Evolutionary conservation across 1,140 invertebrate species (phyloP).

Genomic region (Phocides pigmalion): DNA sequence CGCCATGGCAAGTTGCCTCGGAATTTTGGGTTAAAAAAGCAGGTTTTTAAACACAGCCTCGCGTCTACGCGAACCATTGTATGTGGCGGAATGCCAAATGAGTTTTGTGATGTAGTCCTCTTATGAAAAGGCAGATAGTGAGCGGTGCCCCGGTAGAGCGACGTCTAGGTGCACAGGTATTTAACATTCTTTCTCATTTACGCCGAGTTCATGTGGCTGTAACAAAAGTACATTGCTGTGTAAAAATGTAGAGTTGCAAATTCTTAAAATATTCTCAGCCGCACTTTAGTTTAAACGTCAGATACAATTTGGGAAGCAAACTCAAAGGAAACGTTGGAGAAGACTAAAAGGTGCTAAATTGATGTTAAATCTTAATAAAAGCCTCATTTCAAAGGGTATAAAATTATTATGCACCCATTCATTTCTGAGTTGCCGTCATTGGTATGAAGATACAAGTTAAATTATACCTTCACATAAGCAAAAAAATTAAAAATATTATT

Average conservation of each 20-base stretch:
- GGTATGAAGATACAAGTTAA: too few species aligned
- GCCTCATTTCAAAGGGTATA: neutral
- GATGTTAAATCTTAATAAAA: neutral
- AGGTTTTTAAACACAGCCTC: constrained; percentile 71
- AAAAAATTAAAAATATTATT: too few species aligned
- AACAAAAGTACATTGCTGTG: constrained; percentile 38
- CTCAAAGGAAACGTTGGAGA: neutral
- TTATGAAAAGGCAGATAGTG: constrained; percentile 69
- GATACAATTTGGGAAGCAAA: constrained; percentile 33
- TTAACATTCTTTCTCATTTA: constrained; percentile 46
- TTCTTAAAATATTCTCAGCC: constrained; percentile 42
- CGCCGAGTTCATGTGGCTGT: constrained; percentile 36
- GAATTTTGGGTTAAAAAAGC: constrained; percentile 59
- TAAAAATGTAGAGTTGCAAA: constrained; percentile 39
- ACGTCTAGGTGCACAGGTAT: constrained; percentile 50
- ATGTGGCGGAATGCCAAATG: constrained; percentile 81
- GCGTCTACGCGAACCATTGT: constrained; percentile 68
- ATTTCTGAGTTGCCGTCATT: too few species aligned
- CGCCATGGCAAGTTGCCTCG: constrained; percentile 60
- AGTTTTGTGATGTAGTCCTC: constrained; percentile 76
- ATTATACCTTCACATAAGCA: too few species aligned
- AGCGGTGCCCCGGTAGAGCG: constrained; percentile 50
- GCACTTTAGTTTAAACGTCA: constrained; percentile 41
- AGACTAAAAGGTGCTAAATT: neutral
- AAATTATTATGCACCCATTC: too few species aligned